phyloP scores from a whole-genome alignment of 2,888 invertebrate species.

The Cryptocheilus praepositus region DNA sequence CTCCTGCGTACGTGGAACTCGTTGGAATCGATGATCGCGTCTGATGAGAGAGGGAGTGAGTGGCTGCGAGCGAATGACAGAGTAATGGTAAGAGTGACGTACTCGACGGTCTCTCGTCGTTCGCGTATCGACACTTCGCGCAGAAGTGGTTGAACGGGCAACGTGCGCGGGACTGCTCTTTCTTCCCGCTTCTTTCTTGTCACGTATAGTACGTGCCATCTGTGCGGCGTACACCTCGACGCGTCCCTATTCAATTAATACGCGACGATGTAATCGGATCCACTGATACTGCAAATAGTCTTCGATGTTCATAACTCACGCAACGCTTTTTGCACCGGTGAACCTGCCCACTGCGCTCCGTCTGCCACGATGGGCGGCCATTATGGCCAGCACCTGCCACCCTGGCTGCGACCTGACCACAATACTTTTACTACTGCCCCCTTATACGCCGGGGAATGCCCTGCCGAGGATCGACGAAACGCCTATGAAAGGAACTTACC shows the following conservation, averaged over 20 bases:
- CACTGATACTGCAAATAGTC: slow-evolving; percentile 62
- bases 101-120: too few species aligned
- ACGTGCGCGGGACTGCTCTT: slow-evolving; percentile 3
- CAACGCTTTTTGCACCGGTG: slow-evolving; percentile 54
- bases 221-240: slow-evolving; percentile 1
- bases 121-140: too few species aligned
- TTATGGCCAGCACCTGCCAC: slow-evolving; percentile 69
- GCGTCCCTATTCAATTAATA: slow-evolving; percentile 65
- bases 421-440: slow-evolving; percentile 37
- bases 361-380: slow-evolving; percentile 67
- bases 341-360: slow-evolving; percentile 49
- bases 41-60: not conserved
- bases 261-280: slow-evolving; percentile 59
- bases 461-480: too few species aligned
- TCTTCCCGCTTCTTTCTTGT: slow-evolving; percentile 17
- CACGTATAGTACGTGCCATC: slow-evolving; percentile 5
- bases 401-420: slow-evolving; percentile 60
- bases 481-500: slow-evolving; percentile 16
- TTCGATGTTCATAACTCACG: slow-evolving; percentile 60
- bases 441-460: slow-evolving; percentile 18
- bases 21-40: slow-evolving; percentile 37
- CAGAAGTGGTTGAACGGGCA: too few species aligned
- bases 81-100: slow-evolving; percentile 3
- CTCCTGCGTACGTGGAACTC: slow-evolving; percentile 49
- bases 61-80: slow-evolving; percentile 4